Evolutionary conservation across 2,797 vertebrate species (phyloP).

Genomic region (Steatocranus sp.): DNA sequence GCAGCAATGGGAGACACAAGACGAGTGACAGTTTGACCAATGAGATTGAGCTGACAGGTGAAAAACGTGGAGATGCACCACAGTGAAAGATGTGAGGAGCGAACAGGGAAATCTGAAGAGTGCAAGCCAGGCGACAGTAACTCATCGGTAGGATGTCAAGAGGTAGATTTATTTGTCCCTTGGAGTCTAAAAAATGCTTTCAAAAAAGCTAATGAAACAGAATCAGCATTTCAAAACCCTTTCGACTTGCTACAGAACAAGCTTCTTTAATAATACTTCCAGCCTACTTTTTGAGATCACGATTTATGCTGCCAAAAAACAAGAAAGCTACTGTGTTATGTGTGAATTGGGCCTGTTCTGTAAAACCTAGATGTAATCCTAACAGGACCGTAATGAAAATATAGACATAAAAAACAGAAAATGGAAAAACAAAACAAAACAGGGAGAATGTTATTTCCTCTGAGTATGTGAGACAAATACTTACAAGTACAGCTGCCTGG

Average conservation of each 20-base stretch:
- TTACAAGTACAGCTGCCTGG: not conserved
- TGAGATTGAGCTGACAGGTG: not conserved
- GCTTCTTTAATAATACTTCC: not conserved
- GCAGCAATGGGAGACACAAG: not conserved
- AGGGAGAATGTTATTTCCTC: not conserved
- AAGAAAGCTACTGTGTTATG: not conserved
- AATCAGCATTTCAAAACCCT: not conserved
- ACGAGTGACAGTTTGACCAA: not conserved
- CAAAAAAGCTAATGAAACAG: not conserved
- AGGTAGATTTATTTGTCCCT: not conserved
- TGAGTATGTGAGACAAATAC: not conserved
- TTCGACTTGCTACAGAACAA: not conserved
- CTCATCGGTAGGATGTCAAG: not conserved
- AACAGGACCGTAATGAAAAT: not conserved
- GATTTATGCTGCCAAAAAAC: not conserved
- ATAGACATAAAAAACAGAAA: not conserved
- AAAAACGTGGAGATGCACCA: not conserved
- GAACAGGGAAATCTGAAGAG: not conserved
- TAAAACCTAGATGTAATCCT: not conserved
- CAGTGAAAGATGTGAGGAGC: not conserved
- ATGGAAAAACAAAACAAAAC: not conserved
- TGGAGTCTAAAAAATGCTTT: not conserved
- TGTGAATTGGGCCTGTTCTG: not conserved
- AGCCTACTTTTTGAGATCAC: not conserved
- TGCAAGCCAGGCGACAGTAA: not conserved